phyloP scores from a whole-genome alignment of 2,113 vertebrate genomes.

The Tragelaphus strepsiceros region DNA sequence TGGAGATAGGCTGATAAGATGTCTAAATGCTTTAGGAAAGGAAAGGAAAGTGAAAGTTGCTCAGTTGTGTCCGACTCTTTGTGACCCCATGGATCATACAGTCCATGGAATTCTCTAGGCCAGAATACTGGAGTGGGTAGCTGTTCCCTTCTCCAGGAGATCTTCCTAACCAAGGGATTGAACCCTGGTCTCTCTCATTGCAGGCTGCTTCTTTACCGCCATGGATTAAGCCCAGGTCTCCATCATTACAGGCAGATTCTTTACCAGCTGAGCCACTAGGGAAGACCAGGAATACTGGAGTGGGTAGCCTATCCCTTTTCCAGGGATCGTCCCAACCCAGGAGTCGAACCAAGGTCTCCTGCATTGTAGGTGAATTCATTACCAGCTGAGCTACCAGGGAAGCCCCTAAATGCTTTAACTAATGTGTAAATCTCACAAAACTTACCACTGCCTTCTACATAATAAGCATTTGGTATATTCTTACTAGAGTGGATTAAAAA shows the following conservation, averaged over 20 bases:
- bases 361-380: neutral
- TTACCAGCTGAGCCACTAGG: neutral
- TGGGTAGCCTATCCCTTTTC: neutral
- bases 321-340: neutral
- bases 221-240: neutral
- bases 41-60: neutral
- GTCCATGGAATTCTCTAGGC: neutral
- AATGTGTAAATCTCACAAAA: neutral
- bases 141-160: neutral
- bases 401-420: neutral
- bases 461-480: neutral
- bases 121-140: neutral
- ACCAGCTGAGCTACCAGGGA: neutral
- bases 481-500: slow-evolving; percentile 57
- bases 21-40: neutral
- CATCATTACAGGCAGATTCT: neutral
- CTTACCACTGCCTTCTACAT: neutral
- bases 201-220: neutral
- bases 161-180: neutral
- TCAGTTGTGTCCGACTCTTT: neutral
- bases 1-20: neutral
- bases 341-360: neutral
- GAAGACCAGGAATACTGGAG: neutral
- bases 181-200: neutral
- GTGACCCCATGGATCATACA: neutral